These are phyloP conservation scores for Malurus alboscapulatus DNA, from an alignment of 2,113 vertebrate species.

Conservation along the genomic window DNA sequence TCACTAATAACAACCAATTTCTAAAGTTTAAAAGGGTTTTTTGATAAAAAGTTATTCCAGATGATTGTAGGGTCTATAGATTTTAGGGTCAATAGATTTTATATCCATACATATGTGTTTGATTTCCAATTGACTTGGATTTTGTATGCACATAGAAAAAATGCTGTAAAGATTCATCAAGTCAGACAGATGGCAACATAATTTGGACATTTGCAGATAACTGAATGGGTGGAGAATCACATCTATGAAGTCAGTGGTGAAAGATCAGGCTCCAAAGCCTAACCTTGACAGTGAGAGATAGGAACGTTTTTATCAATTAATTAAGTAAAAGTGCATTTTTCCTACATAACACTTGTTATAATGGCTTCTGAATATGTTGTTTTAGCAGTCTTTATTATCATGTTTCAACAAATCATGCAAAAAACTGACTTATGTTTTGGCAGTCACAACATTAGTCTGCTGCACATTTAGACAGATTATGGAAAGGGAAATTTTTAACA, in stretches of 20 bases:
- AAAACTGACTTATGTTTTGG: background rate
- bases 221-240: background rate
- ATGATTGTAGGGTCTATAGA: background rate
- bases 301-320: background rate
- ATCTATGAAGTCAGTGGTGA: background rate
- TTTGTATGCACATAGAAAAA: background rate
- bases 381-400: background rate
- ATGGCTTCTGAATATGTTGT: background rate
- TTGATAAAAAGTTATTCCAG: background rate
- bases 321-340: background rate
- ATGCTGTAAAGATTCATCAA: background rate
- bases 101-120: background rate
- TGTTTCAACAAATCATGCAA: background rate
- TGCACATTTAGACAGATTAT: background rate
- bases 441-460: constrained; percentile 17
- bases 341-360: background rate
- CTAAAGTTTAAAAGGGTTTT: background rate
- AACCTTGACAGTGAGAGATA: background rate
- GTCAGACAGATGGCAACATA: background rate
- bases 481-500: constrained; percentile 53
- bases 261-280: background rate
- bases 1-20: background rate
- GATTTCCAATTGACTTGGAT: background rate
- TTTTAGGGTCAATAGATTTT: background rate
- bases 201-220: background rate